phyloP scores from a whole-genome alignment of 1,140 invertebrate species.

The Papilio glaucus region DNA sequence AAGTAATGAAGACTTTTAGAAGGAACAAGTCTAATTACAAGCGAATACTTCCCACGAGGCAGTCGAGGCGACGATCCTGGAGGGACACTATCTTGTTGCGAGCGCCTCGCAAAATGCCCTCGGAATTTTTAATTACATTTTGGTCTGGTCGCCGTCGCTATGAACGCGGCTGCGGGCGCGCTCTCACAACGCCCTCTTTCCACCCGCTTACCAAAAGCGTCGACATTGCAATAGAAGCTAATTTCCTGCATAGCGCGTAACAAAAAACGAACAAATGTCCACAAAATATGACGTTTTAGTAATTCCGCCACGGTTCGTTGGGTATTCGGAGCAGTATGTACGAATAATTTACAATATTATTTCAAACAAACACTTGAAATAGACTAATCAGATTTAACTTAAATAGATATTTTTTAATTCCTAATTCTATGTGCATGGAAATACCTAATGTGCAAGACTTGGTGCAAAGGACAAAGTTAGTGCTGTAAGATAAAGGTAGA shows the following conservation, averaged over 20 bases:
- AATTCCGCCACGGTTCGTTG: slow-evolving; percentile 29
- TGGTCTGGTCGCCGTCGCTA: slow-evolving; percentile 77
- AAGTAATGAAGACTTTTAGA: slow-evolving; percentile 70
- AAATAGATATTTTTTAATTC: slow-evolving; percentile 7
- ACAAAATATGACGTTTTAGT: slow-evolving; percentile 68
- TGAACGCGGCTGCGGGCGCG: slow-evolving; percentile 67
- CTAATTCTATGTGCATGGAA: slow-evolving; percentile 13
- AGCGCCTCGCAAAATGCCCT: slow-evolving; percentile 78
- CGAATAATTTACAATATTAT: slow-evolving; percentile 32
- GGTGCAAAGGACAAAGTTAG: slow-evolving; percentile 52
- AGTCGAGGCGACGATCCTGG: slow-evolving; percentile 74
- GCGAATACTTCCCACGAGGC: slow-evolving; percentile 77
- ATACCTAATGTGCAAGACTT: slow-evolving; percentile 45
- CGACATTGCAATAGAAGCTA: slow-evolving; percentile 82
- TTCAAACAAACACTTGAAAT: slow-evolving; percentile 17
- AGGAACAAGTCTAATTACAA: slow-evolving; percentile 80
- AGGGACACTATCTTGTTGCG: slow-evolving; percentile 81
- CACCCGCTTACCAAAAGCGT: slow-evolving; percentile 78
- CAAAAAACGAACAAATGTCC: slow-evolving; percentile 71
- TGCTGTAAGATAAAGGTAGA: slow-evolving; percentile 42
- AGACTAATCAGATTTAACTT: slow-evolving; percentile 25
- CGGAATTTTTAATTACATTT: slow-evolving; percentile 84
- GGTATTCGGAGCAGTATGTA: slow-evolving; percentile 17
- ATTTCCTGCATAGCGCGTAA: slow-evolving; percentile 81
- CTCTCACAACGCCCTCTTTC: slow-evolving; percentile 77